phyloP scores from a whole-genome alignment of 2,888 invertebrate species.

The Steromphala cineraria region DNA sequence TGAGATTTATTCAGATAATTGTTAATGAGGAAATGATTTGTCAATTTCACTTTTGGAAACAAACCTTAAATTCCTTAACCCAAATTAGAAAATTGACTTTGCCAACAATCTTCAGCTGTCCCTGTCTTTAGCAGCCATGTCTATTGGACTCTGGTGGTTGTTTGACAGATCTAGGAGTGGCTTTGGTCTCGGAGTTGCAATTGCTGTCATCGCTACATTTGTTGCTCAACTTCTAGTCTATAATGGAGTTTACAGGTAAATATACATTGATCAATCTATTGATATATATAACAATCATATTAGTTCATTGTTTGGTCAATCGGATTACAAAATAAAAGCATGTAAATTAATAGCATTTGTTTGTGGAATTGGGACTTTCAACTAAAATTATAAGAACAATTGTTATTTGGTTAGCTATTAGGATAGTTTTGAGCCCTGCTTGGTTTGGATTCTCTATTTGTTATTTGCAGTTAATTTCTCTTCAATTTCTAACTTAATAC shows the following conservation, averaged over 20 bases:
- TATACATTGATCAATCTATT: no score
- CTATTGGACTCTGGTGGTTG: slow-evolving; percentile 76
- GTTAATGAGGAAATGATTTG: neutral
- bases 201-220: slow-evolving; percentile 75
- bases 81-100: slow-evolving; percentile 75
- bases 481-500: no score
- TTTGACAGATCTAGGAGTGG: slow-evolving; percentile 76
- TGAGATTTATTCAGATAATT: neutral
- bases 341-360: no score
- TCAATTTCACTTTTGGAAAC: neutral
- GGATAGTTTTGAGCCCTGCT: no score
- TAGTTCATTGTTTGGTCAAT: no score
- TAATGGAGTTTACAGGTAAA: slow-evolving; percentile 75
- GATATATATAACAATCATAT: neutral
- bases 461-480: no score
- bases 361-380: no score
- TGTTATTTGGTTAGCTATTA: no score
- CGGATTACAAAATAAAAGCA: no score
- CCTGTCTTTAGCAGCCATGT: slow-evolving; percentile 75
- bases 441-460: no score
- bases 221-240: slow-evolving; percentile 75
- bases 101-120: slow-evolving; percentile 76
- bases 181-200: slow-evolving; percentile 75
- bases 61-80: slow-evolving; percentile 28
- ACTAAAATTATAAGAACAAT: no score